These are phyloP conservation scores for Tinea pellionella DNA, from an alignment of 2,888 invertebrate species.

Conservation along the genomic window DNA sequence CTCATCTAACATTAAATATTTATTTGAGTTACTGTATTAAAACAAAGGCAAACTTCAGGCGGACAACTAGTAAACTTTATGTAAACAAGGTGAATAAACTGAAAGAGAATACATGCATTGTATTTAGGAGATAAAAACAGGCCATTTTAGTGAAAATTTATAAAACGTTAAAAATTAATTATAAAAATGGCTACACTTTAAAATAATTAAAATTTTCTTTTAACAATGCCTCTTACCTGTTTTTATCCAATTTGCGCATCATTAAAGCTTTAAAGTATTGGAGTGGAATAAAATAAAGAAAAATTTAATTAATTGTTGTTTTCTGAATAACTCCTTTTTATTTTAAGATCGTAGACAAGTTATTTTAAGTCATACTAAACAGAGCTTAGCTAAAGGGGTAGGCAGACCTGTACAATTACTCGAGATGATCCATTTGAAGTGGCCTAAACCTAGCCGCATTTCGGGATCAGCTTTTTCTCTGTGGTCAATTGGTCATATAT, in stretches of 20 bases:
- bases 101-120: not conserved
- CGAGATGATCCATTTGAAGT: too few relatives aligned
- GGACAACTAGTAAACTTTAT: not conserved
- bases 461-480: too few relatives aligned
- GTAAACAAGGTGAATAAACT: not conserved
- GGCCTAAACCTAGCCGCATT: too few relatives aligned
- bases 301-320: not conserved
- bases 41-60: not conserved
- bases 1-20: not conserved
- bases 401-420: too few relatives aligned
- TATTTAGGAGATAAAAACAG: not conserved
- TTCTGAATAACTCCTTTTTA: not conserved
- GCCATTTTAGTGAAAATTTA: not conserved
- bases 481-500: too few relatives aligned
- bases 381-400: too few relatives aligned
- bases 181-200: not conserved
- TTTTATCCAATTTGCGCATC: conserved; percentile 5
- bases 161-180: not conserved
- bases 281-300: not conserved
- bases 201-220: not conserved
- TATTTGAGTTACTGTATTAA: not conserved
- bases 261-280: conserved; percentile 6
- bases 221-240: not conserved
- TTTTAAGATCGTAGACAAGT: not conserved
- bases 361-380: too few relatives aligned